Conservation (phyloP, 2,888 invertebrate species). For the Pogonocherus hispidulus region DNA sequence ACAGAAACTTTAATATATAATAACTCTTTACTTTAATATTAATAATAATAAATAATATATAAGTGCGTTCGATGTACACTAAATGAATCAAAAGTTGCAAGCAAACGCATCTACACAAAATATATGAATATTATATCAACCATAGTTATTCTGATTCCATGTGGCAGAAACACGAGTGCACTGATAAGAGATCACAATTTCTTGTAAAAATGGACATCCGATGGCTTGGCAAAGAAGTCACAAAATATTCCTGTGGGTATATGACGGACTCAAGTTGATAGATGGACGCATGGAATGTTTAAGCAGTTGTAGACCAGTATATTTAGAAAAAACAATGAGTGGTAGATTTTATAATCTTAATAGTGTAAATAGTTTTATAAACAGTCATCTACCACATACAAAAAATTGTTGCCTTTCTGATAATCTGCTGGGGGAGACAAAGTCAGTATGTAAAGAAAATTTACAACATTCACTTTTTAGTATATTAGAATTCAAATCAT, state of each 20-base stretch:
- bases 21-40: conserved; percentile 59
- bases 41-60: conserved; percentile 58
- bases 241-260: conserved; percentile 55
- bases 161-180: conserved; percentile 61
- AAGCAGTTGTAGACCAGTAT: conserved; percentile 62
- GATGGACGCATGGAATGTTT: conserved; percentile 67
- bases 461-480: not conserved
- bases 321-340: conserved; percentile 45
- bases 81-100: conserved; percentile 66
- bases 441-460: not conserved
- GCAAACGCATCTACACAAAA: conserved; percentile 69
- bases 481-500: not conserved
- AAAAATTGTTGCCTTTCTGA: conserved; percentile 38
- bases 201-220: conserved; percentile 59
- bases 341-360: not conserved
- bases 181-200: conserved; percentile 61
- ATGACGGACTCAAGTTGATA: conserved; percentile 62
- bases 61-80: conserved; percentile 69
- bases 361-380: not conserved
- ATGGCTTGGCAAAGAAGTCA: conserved; percentile 46
- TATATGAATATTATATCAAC: conserved; percentile 61
- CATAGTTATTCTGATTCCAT: conserved; percentile 54
- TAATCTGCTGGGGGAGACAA: conserved; percentile 50
- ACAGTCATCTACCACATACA: conserved; percentile 22
- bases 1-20: conserved; percentile 62